Evolutionary conservation across 1,140 invertebrate genomes (phyloP).

Genomic region (Bicyclus anynana): DNA sequence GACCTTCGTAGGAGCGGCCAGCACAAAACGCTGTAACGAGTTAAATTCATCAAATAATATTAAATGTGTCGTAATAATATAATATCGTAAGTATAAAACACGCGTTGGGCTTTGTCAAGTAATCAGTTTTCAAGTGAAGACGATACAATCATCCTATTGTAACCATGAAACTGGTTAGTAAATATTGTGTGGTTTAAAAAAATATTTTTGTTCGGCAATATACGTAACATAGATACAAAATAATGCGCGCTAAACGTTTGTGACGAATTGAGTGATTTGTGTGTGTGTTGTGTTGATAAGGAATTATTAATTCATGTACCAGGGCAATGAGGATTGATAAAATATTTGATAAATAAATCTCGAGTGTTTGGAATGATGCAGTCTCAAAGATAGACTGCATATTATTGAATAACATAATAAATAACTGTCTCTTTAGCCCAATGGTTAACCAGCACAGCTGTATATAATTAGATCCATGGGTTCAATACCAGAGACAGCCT

Average conservation of each 20-base stretch:
- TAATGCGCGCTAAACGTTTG: not conserved
- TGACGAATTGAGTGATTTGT: not conserved
- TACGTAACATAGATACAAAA: not conserved
- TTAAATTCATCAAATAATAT: constrained; percentile 44
- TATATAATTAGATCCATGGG: no score
- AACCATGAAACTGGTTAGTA: constrained; percentile 39
- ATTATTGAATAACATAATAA: no score
- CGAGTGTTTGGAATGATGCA: no score
- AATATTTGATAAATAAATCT: no score
- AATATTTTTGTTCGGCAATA: not conserved
- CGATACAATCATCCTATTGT: constrained; percentile 16
- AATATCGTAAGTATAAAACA: constrained; percentile 54
- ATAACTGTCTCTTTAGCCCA: no score
- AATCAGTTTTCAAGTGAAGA: constrained; percentile 34
- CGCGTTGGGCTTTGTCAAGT: constrained; percentile 35
- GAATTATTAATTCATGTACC: not conserved
- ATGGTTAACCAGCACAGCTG: no score
- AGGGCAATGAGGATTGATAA: no score
- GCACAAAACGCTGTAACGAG: constrained; percentile 48
- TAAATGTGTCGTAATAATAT: constrained; percentile 45
- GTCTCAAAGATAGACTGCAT: not conserved
- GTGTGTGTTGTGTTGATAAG: constrained; percentile 3
- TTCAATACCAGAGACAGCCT: no score
- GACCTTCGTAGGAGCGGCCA: constrained; percentile 45
- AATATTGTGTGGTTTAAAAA: not conserved